A percentile compares a stretch with the other conserved stretches of the same genome.
Conservation (phyloP, 2,113 vertebrate species). For the Scolopax mira region DNA sequence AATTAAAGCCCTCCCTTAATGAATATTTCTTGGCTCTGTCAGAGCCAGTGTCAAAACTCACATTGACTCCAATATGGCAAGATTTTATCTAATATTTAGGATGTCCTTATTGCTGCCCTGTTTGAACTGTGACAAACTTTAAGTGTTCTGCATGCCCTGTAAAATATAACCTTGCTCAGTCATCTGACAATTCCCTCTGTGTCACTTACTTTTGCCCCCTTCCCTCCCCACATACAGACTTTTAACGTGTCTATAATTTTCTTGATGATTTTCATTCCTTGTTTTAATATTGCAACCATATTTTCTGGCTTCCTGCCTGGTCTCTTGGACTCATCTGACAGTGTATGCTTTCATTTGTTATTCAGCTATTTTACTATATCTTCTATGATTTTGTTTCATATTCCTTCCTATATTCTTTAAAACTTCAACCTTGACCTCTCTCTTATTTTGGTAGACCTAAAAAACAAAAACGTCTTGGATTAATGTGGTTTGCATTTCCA, state of each 20-base stretch:
- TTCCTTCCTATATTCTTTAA: conserved; percentile 22
- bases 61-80: not conserved
- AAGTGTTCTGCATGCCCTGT: not conserved
- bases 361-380: conserved; percentile 25
- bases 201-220: not conserved
- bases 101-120: not conserved
- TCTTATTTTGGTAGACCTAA: not conserved
- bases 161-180: not conserved
- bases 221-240: not conserved
- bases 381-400: conserved; percentile 36
- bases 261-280: conserved; percentile 26
- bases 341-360: conserved; percentile 18
- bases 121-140: not conserved
- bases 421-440: not conserved
- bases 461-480: not conserved
- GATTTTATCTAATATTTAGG: not conserved
- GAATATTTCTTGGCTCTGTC: conserved; percentile 13
- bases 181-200: not conserved
- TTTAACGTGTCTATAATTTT: conserved; percentile 21
- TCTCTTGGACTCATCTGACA: not conserved
- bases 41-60: not conserved
- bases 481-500: conserved; percentile 49
- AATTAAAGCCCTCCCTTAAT: not conserved
- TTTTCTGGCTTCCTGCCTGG: conserved; percentile 44
- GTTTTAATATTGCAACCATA: conserved; percentile 45